phyloP scores from a whole-genome alignment of 2,113 vertebrate genomes.

The Tupaia chinensis region DNA sequence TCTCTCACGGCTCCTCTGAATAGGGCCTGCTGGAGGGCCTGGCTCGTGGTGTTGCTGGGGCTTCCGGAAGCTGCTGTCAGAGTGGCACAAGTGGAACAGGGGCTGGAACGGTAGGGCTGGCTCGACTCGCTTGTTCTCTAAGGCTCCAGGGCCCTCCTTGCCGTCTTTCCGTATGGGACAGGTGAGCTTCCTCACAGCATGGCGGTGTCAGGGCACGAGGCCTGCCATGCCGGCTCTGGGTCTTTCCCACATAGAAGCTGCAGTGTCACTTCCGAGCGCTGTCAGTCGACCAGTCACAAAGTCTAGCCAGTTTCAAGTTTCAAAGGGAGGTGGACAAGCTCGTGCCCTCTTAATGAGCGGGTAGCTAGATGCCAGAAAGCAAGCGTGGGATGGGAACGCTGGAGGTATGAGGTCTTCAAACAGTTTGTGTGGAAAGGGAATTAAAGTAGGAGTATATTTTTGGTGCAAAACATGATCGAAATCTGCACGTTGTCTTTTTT shows the following conservation, averaged over 20 bases:
- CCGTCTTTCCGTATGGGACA: neutral
- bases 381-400: accelerated
- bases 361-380: neutral
- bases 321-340: neutral
- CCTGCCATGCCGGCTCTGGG: neutral
- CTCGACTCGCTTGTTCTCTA: accelerated
- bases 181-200: neutral
- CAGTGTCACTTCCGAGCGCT: neutral
- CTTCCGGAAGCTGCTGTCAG: neutral
- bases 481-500: too few relatives aligned
- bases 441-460: too few relatives aligned
- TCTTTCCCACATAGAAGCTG: neutral
- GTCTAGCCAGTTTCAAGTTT: too few relatives aligned
- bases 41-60: neutral
- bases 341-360: accelerated
- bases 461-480: too few relatives aligned
- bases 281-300: neutral
- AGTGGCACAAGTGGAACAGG: too few relatives aligned
- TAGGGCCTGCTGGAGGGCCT: neutral
- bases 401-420: too few relatives aligned
- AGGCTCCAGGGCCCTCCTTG: neutral
- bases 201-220: neutral
- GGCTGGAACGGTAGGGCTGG: neutral
- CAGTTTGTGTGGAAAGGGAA: too few relatives aligned
- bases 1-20: neutral